Evolutionary conservation across 2,888 invertebrate species (phyloP), one percentile per base, ranked within the genome.

Genomic region (Labia minor): DNA sequence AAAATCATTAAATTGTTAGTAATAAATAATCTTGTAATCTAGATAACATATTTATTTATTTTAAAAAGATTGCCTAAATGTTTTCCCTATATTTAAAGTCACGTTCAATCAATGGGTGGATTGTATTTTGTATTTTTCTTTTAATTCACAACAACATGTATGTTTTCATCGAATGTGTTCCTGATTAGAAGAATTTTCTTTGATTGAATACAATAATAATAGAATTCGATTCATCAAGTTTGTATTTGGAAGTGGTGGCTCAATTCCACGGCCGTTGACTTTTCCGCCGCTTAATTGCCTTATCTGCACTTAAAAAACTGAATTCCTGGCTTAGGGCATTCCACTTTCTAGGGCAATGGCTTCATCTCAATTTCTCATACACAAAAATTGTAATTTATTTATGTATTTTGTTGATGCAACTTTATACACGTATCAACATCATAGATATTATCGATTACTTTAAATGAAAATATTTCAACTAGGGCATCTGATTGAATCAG

Each of bases 251-350:
- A n/a, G 49, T 49, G 14, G 49, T 49, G 49, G 3, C 49, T 49
- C 49, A 49, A 49, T 49, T 49, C 49, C 14, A 8, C 14, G 49
- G 49, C 49, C 49, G 49, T 49, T 49, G 49, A 49, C 49, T 49
- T 49, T 49, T 49, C 49, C 49, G 49, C 6, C n/a, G 49, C 49
- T 49, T 49, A 49, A 49, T 49, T 49, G 49, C 49, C n/a, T 49
- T 49, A 49, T 49, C 49, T 49, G 49, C 49, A 49, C 49, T 49
- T 49, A 49, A 49, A n/a, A n/a, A 49, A 49, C 49, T 49, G n/a
- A 49, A 49, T 49, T 49, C 49, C 49, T 49, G 49, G 49, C 49
- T 49, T 49, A 11, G 49, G 49, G 49, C 49, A 49, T 49, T 49
- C 49, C 49, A 8, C 49, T 49, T 16, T 49, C 14, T 16, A 16